Base-by-base conservation (phyloP, 2,113 vertebrate species). In the Galemys pyrenaicus region DNA sequence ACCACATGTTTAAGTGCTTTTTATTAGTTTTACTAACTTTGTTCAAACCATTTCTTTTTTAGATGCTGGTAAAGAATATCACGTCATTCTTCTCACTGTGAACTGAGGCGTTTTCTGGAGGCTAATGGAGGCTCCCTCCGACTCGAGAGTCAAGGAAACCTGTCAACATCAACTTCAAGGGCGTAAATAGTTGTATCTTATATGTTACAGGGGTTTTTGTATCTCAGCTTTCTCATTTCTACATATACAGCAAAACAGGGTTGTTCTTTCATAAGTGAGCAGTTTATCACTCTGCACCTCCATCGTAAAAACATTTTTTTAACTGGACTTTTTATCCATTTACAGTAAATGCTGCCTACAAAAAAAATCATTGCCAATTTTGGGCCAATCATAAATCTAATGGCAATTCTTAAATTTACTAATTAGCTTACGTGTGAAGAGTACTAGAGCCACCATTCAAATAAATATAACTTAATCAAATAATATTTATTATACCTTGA, bases 1-100 rank as follows among this genome's bases (percentile, higher is more conserved):
- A 87, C 30, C 67, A 26, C 30, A 67, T 32, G 10, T 64, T 94
- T 58, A 81, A 89, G 20, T 62, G 12, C 1, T 15, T 94, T 85
- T 96, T 44, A 87, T 92, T 89, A 19, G 1, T 67, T 77, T 88
- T 67, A 67, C n/a, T 95, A 19, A 44, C 6, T 89, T 89, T 91
- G 30, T 65, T 92, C 56, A n/a, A 30, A 92, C 70, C 46, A 10
- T 35, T 49, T 90, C 20, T 58, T 64, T 73, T 62, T 37, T 64
- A 65, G 75, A 75, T 87, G 91, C 87, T 89, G n/a, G 65, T 19
- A 78, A 88, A 82, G 56, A 68, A 41, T 35, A 26, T 84, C 20
- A 6, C 24, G 87, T 56, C 12, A 70, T 20, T 35, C 1, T 74
- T n/a, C 56, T 65, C n/a, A 37, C 11, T 82, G 35, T 58, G 16